phyloP scores from a whole-genome alignment of 2,113 vertebrate species.

The Pseudonaja textilis region DNA sequence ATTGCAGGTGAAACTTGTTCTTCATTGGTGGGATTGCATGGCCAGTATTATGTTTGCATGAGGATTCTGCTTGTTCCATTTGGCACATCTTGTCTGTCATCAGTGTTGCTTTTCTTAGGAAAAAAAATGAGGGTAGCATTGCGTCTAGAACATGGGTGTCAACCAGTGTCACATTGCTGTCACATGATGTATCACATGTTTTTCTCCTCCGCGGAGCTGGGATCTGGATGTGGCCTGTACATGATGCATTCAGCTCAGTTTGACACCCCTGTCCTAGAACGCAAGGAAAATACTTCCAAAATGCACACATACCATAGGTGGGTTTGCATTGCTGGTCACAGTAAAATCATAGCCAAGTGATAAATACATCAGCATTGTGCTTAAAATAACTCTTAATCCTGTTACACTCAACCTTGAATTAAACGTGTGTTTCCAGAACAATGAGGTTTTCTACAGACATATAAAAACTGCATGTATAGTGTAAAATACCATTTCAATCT shows the following conservation, averaged over 20 bases:
- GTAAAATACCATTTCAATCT: neutral
- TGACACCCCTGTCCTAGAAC: neutral
- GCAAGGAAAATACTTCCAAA: neutral
- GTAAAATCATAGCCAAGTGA: neutral
- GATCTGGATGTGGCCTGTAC: too few relatives aligned
- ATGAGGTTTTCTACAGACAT: neutral
- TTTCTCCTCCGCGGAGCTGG: too few relatives aligned
- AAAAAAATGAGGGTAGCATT: neutral
- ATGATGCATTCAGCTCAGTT: too few relatives aligned
- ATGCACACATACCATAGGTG: neutral
- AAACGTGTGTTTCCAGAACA: neutral
- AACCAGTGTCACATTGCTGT: too few relatives aligned
- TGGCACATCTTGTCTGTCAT: neutral
- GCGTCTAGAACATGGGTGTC: neutral
- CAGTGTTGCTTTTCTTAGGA: neutral
- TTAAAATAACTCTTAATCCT: neutral
- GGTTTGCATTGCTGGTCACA: neutral
- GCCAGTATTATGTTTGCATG: neutral
- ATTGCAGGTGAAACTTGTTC: neutral
- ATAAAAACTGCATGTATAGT: neutral
- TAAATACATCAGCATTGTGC: neutral
- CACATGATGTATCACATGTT: too few relatives aligned
- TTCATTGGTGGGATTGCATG: neutral
- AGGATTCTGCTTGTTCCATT: neutral
- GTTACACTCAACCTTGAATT: neutral